Base-by-base conservation (phyloP, 2,113 vertebrate genomes). In the Brienomyrus longianalis region DNA sequence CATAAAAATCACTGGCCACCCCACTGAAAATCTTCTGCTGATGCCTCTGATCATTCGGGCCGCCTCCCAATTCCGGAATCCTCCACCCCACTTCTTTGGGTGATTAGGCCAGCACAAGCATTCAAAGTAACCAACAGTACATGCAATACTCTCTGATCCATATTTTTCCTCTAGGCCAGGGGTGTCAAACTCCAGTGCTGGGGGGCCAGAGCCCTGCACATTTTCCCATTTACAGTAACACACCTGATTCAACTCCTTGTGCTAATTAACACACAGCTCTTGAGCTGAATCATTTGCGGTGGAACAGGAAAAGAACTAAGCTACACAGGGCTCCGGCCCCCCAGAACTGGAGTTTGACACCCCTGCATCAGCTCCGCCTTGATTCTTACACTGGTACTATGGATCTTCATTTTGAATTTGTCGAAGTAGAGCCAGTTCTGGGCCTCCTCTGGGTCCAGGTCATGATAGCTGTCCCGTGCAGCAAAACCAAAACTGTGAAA, bases 351-450 rank as follows among this genome's bases (percentile, higher is more conserved):
- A 56, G 54, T 56, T 21, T 7, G 54, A 7, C 54, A 21, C 54
- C 54, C 54, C 54, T 56, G 1, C 19, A 21, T 23, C 21, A 23
- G 54, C 5, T 56, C 54, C 47, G 83, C 92, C 3, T 7, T 31
- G 77, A 89, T 47, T 35, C 92, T 94, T 94, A 99, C 98, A 0
- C 96, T 97, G 86, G 97, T 95, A 90, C 98, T 99, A 95, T 99
- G 98, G 85, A 99, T 98, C 94, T 97, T 99, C 98, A 99, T 99
- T 94, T 99, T 99, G 83, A 99, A 99, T 93, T 99, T 99, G 92
- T 99, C 98, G 0, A 99, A 99, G 95, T 99, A 99, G 52, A 99
- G 95, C 98, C 98, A 99, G 88, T 98, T 97, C 0, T 95, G 95
- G 1, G 98, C 97, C 88, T 99, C 98, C 66, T 98, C 97, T 0